Base-by-base conservation (phyloP, 2,797 vertebrate species). In the Anguilla pacifica region DNA sequence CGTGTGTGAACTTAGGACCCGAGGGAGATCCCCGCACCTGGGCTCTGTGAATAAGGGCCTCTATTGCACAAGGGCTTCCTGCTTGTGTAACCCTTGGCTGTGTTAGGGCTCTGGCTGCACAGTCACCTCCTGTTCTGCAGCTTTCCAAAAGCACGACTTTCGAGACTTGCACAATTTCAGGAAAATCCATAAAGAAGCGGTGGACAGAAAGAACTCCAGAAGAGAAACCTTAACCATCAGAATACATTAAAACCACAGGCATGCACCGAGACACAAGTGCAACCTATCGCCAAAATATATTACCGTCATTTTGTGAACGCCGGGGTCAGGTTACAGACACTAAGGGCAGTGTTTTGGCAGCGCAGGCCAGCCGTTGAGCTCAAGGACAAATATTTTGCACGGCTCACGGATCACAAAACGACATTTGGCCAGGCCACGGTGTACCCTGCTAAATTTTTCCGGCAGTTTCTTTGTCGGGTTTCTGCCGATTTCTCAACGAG, bases 151-250 rank as follows among this genome's bases (percentile, higher is more conserved):
- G 83, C 86, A 84, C 51, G 35, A 19, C 25, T 84, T 86, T 90
- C 35, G 87, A 85, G 86, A 53, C 67, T 90, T 90, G 88, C 85
- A 87, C 87, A 89, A 90, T 70, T 77, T 81, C 35, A 77, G 87
- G 70, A 82, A 85, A n/a, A 86, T 77, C 15, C 28, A 13, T 31
- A 10, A 53, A 57, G 35, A 77, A 77, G 70, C n/a, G 49, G n/a
- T 15, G 11, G 53, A 19, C n/a, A 57, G 22, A 57, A 55, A 31
- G 10, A 55, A n/a, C 35, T 72, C 43, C n/a, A 19, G 25, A 57
- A 43, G 22, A 22, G 31, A 43, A 31, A 74, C 15, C 59, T 7
- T 28, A n/a, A 85, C 22, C 59, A 72, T 59, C 83, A 35, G 28
- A 46, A 28, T 46, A 82, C 53, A 64, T 31, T 55, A 64, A 46